Conservation (phyloP, 2,113 vertebrate genomes). For the Circaetus gallicus region DNA sequence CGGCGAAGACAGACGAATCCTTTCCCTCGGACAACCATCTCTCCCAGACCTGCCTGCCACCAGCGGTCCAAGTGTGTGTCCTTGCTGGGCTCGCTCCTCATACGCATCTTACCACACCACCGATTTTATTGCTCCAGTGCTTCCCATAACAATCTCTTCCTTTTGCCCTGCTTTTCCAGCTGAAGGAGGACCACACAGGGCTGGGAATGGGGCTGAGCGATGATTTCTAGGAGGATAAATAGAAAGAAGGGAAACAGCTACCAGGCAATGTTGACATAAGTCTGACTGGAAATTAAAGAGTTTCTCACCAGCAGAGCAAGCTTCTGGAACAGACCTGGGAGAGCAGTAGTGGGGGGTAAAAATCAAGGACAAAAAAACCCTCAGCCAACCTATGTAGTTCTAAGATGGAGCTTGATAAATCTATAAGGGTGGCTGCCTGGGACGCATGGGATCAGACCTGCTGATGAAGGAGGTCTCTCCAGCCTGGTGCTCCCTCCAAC, state of each 20-base stretch:
- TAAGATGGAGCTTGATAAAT: not conserved
- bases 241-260: constrained; percentile 37
- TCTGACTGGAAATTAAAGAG: constrained; percentile 36
- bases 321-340: not conserved
- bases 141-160: not conserved
- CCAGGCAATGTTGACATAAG: constrained; percentile 43
- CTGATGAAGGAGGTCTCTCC: not conserved
- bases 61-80: not conserved
- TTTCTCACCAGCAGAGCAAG: constrained; percentile 25
- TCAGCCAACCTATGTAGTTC: not conserved
- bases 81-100: not conserved
- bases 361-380: not conserved
- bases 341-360: not conserved
- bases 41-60: not conserved
- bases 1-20: fast-evolving
- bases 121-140: not conserved
- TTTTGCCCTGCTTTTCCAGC: not conserved
- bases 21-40: not conserved
- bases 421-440: not conserved
- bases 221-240: constrained; percentile 25
- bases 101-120: not conserved
- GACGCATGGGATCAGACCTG: not conserved
- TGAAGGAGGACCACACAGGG: constrained; percentile 34
- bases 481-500: not conserved
- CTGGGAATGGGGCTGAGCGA: constrained; percentile 3